phyloP scores from a whole-genome alignment of 2,888 invertebrate species.

The Xestia ashworthii region DNA sequence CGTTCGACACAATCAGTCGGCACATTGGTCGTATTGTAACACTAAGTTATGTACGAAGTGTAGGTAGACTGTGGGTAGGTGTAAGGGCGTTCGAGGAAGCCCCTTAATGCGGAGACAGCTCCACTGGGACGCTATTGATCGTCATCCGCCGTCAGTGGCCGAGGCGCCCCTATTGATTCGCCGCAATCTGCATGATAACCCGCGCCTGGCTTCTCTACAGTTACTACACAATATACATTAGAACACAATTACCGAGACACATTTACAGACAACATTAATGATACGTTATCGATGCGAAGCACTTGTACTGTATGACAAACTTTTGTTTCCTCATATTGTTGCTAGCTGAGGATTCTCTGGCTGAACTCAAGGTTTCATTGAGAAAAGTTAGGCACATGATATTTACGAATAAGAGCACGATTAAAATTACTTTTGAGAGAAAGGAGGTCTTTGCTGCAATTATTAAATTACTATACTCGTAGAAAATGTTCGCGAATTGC shows the following conservation, averaged over 20 bases:
- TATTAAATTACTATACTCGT: neutral
- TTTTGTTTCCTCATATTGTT: constrained; percentile 34
- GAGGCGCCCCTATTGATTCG: constrained; percentile 90
- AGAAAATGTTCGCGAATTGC: neutral
- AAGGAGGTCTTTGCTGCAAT: neutral
- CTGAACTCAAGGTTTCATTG: constrained; percentile 1
- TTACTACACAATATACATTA: constrained; percentile 78
- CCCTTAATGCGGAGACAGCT: constrained; percentile 90
- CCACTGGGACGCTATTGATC: constrained; percentile 90
- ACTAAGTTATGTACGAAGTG: constrained; percentile 75
- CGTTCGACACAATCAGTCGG: constrained; percentile 58
- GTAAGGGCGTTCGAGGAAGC: constrained; percentile 90
- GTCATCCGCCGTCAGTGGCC: constrained; percentile 90
- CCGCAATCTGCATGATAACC: constrained; percentile 91
- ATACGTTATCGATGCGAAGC: constrained; percentile 68
- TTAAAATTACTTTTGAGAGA: constrained; percentile 2
- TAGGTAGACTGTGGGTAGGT: constrained; percentile 86
- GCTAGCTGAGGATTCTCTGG: constrained; percentile 16
- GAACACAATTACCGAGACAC: constrained; percentile 75
- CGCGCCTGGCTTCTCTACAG: constrained; percentile 84
- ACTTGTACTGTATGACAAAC: constrained; percentile 52
- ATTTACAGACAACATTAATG: constrained; percentile 67
- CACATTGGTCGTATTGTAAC: constrained; percentile 67
- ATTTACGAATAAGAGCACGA: neutral
- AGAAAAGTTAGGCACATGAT: neutral